phyloP scores from a whole-genome alignment of 30 jellyfish, hydroid and myxozoan genomes.

The Cassiopea andromeda region DNA sequence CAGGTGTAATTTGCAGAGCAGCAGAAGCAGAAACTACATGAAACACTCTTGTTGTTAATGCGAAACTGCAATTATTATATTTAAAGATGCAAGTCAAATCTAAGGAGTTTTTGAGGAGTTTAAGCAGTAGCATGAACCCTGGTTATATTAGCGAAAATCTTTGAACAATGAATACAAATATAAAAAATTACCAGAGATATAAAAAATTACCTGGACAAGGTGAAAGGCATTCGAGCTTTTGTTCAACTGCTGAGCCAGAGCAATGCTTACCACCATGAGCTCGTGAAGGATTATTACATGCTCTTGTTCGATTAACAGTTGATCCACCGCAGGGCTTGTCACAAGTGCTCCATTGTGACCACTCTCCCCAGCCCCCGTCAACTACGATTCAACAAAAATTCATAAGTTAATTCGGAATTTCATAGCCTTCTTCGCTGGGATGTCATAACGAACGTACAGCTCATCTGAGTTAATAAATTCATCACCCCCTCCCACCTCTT shows the following conservation, averaged over 20 bases:
- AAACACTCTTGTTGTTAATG: no score
- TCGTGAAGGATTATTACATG: constrained; percentile 90
- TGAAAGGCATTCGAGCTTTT: constrained; percentile 88
- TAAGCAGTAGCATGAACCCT: no score
- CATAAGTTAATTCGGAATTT: no score
- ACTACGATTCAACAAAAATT: constrained; percentile 42
- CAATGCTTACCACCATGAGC: constrained; percentile 84
- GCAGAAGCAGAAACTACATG: no score
- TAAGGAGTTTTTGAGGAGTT: no score
- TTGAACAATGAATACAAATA: background rate
- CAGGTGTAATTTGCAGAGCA: no score
- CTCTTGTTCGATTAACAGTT: constrained; percentile 87
- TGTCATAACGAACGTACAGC: no score
- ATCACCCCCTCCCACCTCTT: no score
- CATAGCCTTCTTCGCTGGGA: background rate
- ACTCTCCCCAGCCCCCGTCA: constrained; percentile 97
- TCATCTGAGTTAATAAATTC: no score
- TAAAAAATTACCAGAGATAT: background rate
- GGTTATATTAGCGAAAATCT: background rate
- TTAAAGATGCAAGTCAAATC: no score
- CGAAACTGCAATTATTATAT: no score
- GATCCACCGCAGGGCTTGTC: constrained; percentile 98
- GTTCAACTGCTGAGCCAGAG: constrained; percentile 69
- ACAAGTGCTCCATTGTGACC: constrained; percentile 99
- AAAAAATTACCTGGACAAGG: constrained; percentile 84